Evolutionary conservation across 2,888 invertebrate species (phyloP).

Genomic region (Meganola albula): DNA sequence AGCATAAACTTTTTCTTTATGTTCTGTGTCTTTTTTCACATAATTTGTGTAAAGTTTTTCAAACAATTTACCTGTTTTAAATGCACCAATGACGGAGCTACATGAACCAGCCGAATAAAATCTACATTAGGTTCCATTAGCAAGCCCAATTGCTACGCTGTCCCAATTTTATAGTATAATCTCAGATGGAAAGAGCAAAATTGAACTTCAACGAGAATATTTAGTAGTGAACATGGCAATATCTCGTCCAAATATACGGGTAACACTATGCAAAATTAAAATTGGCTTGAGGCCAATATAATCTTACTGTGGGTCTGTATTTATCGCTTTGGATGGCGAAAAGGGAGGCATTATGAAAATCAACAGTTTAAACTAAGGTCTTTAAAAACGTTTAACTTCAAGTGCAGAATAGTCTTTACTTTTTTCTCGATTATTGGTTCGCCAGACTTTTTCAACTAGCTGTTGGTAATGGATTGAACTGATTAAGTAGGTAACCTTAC

Average conservation of each 20-base stretch:
- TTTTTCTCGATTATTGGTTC: too few species aligned
- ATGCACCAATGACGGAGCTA: slow-evolving; percentile 20
- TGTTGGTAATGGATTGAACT: too few species aligned
- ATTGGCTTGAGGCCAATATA: slow-evolving; percentile 64
- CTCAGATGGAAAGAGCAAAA: slow-evolving; percentile 29
- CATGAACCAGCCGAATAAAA: slow-evolving; percentile 22
- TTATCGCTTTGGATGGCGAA: slow-evolving; percentile 40
- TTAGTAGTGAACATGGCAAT: slow-evolving; percentile 39
- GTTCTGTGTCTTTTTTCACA: too few species aligned
- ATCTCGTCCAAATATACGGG: slow-evolving; percentile 46
- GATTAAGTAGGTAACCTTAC: too few species aligned
- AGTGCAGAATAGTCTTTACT: too few species aligned
- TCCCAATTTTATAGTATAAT: slow-evolving; percentile 23
- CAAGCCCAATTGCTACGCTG: slow-evolving; percentile 19
- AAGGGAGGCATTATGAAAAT: slow-evolving; percentile 28
- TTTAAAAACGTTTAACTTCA: slow-evolving; percentile 2
- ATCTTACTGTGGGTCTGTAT: slow-evolving; percentile 51
- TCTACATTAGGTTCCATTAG: slow-evolving; percentile 11
- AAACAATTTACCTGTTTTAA: slow-evolving; percentile 16
- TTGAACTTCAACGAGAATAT: slow-evolving; percentile 37
- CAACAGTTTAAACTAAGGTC: slow-evolving; percentile 13
- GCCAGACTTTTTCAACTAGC: too few species aligned
- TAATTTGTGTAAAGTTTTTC: too few species aligned
- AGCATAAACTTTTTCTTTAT: too few species aligned
- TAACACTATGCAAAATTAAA: slow-evolving; percentile 59